These are phyloP conservation scores for Drosophila prosaltans DNA, from an alignment of 1,140 invertebrate species.

Conservation along the genomic window DNA sequence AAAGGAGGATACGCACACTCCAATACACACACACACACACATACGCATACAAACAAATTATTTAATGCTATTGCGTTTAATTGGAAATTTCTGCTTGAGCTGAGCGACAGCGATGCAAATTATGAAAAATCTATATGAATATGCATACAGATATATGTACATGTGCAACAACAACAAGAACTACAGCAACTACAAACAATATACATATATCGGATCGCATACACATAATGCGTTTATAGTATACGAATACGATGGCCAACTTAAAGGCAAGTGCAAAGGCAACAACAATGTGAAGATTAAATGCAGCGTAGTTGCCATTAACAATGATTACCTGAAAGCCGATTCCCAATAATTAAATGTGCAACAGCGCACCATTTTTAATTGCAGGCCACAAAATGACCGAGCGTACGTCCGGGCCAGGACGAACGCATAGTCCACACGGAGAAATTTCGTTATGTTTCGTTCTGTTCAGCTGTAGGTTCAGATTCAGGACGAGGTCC, in stretches of 20 bases:
- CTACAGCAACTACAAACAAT: no score
- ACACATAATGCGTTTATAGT: conserved; percentile 27
- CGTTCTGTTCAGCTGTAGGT: conserved; percentile 13
- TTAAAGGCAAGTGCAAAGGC: conserved; percentile 46
- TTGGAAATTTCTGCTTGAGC: conserved; percentile 65
- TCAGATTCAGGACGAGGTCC: conserved; percentile 12
- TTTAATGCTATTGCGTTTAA: conserved; percentile 65
- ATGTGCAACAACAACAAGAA: background rate
- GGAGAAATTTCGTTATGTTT: background rate
- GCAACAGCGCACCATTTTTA: conserved; percentile 81
- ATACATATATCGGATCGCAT: conserved; percentile 15
- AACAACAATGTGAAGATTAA: conserved; percentile 68
- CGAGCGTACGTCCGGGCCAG: conserved; percentile 36
- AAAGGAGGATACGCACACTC: conserved; percentile 12
- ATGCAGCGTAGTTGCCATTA: conserved; percentile 78
- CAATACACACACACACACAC: background rate
- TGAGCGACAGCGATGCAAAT: conserved; percentile 53
- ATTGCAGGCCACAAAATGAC: conserved; percentile 74
- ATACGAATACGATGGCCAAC: conserved; percentile 38
- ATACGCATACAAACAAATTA: conserved; percentile 32
- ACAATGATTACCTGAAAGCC: conserved; percentile 81
- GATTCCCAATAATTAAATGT: conserved; percentile 81
- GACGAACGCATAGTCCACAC: background rate
- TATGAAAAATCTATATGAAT: conserved; percentile 62
- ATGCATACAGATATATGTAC: conserved; percentile 16